A percentile compares a stretch with the other conserved stretches of the same genome.
These are phyloP conservation scores for Enteromius anoplus DNA, from an alignment of 2,797 vertebrate genomes.

Conservation along the genomic window DNA sequence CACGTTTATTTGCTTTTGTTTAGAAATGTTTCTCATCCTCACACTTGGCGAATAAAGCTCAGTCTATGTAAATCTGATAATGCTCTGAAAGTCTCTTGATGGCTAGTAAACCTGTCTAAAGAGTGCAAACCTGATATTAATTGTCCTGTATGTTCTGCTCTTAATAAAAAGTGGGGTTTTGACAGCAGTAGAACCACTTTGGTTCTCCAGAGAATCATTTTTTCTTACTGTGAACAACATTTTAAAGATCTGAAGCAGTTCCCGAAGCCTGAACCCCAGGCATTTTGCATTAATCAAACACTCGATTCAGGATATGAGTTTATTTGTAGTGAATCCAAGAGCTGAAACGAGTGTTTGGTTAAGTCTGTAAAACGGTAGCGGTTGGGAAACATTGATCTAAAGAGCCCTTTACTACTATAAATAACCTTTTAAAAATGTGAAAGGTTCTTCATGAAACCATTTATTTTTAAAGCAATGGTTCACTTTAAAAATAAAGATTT, in stretches of 20 bases:
- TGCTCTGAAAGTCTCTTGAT: neutral
- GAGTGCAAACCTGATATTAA: neutral
- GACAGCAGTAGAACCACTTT: neutral
- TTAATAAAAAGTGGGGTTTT: neutral
- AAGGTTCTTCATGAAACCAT: neutral
- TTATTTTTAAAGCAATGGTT: neutral
- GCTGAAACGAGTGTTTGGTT: neutral
- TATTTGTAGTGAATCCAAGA: neutral
- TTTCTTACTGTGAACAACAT: neutral
- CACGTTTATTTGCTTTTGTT: neutral
- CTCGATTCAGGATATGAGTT: neutral
- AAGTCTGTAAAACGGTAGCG: neutral
- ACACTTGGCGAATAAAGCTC: neutral
- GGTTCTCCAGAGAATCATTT: neutral
- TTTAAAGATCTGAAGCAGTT: neutral
- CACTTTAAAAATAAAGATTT: neutral
- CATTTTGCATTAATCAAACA: neutral
- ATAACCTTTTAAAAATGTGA: neutral
- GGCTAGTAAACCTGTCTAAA: neutral
- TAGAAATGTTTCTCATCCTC: neutral
- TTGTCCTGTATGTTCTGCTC: neutral
- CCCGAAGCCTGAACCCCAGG: neutral
- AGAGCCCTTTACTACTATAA: neutral
- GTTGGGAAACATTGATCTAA: neutral
- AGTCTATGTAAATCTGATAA: neutral